A percentile compares a stretch with the other conserved stretches of the same genome.
phyloP scores from a whole-genome alignment of 2,797 vertebrate species.

The Gymnothorax javanicus region DNA sequence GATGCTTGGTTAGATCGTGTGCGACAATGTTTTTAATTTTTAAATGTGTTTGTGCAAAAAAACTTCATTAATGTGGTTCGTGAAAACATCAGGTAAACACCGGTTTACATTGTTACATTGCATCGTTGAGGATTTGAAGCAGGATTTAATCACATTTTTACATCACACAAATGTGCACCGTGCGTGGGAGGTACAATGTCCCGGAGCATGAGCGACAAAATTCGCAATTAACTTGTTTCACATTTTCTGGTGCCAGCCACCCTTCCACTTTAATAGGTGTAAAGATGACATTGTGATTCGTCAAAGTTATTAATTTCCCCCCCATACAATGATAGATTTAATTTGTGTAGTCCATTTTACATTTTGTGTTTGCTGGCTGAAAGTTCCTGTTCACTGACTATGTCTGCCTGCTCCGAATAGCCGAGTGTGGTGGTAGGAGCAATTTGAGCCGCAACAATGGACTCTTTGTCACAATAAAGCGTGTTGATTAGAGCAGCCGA shows the following conservation, averaged over 20 bases:
- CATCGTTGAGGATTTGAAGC: conserved; percentile 23
- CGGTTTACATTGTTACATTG: conserved; percentile 22
- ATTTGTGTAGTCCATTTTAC: conserved; percentile 46
- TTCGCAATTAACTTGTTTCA: conserved; percentile 40
- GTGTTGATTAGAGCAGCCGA: conserved; percentile 73
- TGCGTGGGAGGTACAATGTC: conserved; percentile 26
- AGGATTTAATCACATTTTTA: conserved; percentile 28
- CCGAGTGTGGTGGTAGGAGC: conserved; percentile 39
- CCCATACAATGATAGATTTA: conserved; percentile 33
- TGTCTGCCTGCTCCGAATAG: conserved; percentile 14
- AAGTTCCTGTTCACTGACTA: conserved; percentile 30
- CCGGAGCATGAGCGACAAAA: conserved; percentile 22
- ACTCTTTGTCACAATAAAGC: conserved; percentile 73
- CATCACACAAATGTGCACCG: not conserved
- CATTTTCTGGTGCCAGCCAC: conserved; percentile 24
- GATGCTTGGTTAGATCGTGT: conserved; percentile 36
- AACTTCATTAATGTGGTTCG: conserved; percentile 6
- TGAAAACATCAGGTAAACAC: conserved; percentile 34
- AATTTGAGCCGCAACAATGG: conserved; percentile 65
- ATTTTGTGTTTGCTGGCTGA: conserved; percentile 29
- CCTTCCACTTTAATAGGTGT: conserved; percentile 34
- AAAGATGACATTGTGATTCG: conserved; percentile 35
- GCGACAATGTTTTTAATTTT: not conserved
- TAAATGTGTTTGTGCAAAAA: not conserved
- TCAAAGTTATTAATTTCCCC: conserved; percentile 40